Percentiles rank a stretch among this genome's conserved stretches.
phyloP scores from a whole-genome alignment of 2,113 vertebrate species.

The Apteryx owenii region DNA sequence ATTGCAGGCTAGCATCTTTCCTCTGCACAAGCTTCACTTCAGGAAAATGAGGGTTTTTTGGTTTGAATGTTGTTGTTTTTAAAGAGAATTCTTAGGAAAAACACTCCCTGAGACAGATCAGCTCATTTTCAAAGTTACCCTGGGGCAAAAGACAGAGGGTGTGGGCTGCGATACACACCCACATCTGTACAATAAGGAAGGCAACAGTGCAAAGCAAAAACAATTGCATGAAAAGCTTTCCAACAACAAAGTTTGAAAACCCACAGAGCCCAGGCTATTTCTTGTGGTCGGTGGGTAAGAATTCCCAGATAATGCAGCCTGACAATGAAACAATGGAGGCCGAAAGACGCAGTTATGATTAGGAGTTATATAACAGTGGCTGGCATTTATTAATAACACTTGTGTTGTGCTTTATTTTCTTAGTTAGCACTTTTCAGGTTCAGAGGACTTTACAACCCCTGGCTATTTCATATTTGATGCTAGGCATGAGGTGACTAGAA shows the following conservation, averaged over 20 bases:
- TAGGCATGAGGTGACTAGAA: not conserved
- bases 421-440: slow-evolving; percentile 71
- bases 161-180: slow-evolving; percentile 66
- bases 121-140: slow-evolving; percentile 46
- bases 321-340: slow-evolving; percentile 63
- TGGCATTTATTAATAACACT: slow-evolving; percentile 66
- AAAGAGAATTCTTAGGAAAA: slow-evolving; percentile 57
- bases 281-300: slow-evolving; percentile 67
- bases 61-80: slow-evolving; percentile 46
- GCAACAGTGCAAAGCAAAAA: slow-evolving; percentile 41
- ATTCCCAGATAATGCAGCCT: slow-evolving; percentile 67
- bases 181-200: slow-evolving; percentile 61
- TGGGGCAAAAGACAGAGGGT: slow-evolving; percentile 62
- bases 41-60: not conserved
- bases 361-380: slow-evolving; percentile 56
- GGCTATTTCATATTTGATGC: slow-evolving; percentile 6
- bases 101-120: not conserved
- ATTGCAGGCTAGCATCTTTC: not conserved
- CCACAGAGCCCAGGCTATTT: slow-evolving; percentile 60
- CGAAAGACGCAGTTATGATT: slow-evolving; percentile 24
- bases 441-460: slow-evolving; percentile 40
- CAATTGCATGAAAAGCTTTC: slow-evolving; percentile 71
- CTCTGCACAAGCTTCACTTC: slow-evolving; percentile 27
- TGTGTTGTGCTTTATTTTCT: slow-evolving; percentile 15
- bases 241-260: slow-evolving; percentile 69